Evolutionary conservation across 2,113 vertebrate genomes (phyloP).

Genomic region (Halcyon malimbica): DNA sequence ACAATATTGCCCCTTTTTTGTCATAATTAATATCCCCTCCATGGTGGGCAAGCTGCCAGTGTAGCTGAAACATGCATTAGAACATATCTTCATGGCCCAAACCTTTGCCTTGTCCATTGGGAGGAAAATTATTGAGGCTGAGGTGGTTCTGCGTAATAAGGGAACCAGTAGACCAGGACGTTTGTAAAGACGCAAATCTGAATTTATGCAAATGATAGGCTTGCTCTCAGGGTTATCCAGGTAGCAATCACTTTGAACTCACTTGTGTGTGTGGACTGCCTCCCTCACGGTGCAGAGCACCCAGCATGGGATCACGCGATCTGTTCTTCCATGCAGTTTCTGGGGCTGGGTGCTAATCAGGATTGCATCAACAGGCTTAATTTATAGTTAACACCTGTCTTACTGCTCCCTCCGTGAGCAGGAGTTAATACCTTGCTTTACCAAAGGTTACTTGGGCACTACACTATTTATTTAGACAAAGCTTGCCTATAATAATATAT

Average conservation of each 20-base stretch:
- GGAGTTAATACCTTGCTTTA: not conserved
- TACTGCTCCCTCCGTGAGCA: not conserved
- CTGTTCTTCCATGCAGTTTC: not conserved
- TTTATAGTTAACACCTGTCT: not conserved
- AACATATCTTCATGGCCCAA: not conserved
- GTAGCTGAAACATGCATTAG: not conserved
- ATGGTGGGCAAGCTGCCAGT: not conserved
- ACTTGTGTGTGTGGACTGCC: not conserved
- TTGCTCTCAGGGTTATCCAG: not conserved
- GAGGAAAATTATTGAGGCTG: not conserved
- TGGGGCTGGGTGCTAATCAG: not conserved
- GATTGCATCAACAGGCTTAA: not conserved
- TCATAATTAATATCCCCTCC: not conserved
- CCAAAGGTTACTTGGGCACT: not conserved
- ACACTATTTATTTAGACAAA: not conserved
- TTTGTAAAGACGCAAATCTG: not conserved
- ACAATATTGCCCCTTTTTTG: not conserved
- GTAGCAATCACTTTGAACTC: not conserved
- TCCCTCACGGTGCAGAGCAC: accelerated
- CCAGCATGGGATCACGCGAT: not conserved
- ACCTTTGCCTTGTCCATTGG: not conserved
- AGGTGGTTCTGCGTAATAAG: not conserved
- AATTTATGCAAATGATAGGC: accelerated
- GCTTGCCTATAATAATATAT: not conserved
- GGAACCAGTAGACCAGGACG: not conserved